phyloP scores from a whole-genome alignment of 1,140 invertebrate species.

The Oreohelix idahoensis region DNA sequence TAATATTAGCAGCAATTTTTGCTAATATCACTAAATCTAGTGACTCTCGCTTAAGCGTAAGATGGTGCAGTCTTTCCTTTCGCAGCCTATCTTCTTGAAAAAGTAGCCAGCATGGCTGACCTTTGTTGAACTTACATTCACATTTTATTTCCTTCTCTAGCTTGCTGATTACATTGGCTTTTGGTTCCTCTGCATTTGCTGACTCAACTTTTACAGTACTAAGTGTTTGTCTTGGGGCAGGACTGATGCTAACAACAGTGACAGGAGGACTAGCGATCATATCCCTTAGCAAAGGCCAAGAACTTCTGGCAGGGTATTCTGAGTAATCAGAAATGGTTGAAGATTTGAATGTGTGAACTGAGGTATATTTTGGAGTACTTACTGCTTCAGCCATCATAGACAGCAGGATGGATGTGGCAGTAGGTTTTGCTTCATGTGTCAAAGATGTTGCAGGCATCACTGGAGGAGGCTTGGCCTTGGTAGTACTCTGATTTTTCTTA shows the following conservation, averaged over 20 bases:
- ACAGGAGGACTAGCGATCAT: neutral
- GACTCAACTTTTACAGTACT: neutral
- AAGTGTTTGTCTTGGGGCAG: neutral
- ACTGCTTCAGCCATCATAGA: slow-evolving; percentile 4
- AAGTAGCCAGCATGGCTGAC: slow-evolving; percentile 18
- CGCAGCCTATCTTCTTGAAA: slow-evolving; percentile 21
- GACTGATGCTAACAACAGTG: neutral
- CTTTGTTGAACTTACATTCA: slow-evolving; percentile 23
- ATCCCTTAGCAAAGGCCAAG: slow-evolving; percentile 13
- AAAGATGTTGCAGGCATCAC: neutral
- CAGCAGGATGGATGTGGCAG: neutral
- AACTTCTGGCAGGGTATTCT: neutral
- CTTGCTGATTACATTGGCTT: neutral
- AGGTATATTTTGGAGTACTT: neutral
- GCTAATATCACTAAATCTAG: slow-evolving; percentile 26
- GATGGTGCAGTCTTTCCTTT: slow-evolving; percentile 28
- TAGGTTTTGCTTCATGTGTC: neutral
- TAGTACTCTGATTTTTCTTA: neutral
- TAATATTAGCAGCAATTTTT: slow-evolving; percentile 27
- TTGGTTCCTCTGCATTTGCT: slow-evolving; percentile 3
- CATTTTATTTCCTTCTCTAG: slow-evolving; percentile 28
- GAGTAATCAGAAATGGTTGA: neutral
- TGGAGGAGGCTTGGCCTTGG: neutral
- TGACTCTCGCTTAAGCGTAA: slow-evolving; percentile 11
- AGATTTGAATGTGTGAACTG: neutral